Evolutionary conservation across 1,140 invertebrate genomes (phyloP).

Genomic region (Pteromalus puparum): DNA sequence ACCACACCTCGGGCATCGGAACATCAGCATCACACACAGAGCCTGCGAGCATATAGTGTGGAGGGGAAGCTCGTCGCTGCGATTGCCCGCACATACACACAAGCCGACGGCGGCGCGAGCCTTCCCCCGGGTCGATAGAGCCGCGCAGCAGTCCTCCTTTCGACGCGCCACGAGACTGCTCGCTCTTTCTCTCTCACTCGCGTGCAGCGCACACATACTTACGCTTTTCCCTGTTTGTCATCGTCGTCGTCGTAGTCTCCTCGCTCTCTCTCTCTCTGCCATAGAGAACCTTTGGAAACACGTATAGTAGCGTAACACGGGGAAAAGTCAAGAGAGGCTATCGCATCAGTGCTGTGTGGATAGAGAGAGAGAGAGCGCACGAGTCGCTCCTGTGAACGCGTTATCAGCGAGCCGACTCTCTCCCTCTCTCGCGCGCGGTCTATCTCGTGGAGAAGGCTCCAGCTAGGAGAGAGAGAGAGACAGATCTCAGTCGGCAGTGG

Average conservation of each 20-base stretch:
- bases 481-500: background rate
- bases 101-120: background rate
- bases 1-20: background rate
- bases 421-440: background rate
- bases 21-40: background rate
- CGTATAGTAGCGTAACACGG: no score
- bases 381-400: conserved; percentile 30
- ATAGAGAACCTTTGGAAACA: no score
- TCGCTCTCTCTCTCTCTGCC: background rate
- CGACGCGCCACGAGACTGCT: conserved; percentile 42
- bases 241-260: background rate
- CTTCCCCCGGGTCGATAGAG: conserved; percentile 51
- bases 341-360: background rate
- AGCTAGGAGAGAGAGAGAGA: background rate
- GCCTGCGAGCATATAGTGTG: background rate
- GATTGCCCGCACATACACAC: background rate
- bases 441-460: background rate
- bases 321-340: background rate
- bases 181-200: conserved; percentile 32
- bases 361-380: background rate
- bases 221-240: no score
- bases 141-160: conserved; percentile 41
- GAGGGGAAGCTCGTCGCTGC: conserved; percentile 14
- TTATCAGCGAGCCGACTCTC: conserved; percentile 23
- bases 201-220: background rate